These are phyloP conservation scores for Anastrepha ludens DNA, from an alignment of 1,140 invertebrate genomes.

Conservation along the genomic window DNA sequence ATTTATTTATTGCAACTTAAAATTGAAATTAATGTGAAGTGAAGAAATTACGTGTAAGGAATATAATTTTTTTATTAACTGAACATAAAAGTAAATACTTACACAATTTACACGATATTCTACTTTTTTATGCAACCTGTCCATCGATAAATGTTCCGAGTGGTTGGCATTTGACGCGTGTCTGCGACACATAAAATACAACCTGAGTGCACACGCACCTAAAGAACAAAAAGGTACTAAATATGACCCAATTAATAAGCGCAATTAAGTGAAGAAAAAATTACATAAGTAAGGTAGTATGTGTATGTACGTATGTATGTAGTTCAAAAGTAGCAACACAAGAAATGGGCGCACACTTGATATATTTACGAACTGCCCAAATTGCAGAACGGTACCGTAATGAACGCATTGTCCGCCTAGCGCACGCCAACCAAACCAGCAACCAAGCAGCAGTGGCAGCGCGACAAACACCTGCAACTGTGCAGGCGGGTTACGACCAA, in stretches of 20 bases:
- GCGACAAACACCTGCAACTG: slow-evolving; percentile 30
- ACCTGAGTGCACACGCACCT: background rate
- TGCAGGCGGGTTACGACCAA: slow-evolving; percentile 2
- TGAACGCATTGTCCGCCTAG: slow-evolving; percentile 31
- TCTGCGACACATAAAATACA: slow-evolving; percentile 28
- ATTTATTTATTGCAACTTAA: slow-evolving; percentile 1
- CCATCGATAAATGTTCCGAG: background rate
- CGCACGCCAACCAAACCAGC: background rate
- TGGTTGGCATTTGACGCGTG: slow-evolving; percentile 43
- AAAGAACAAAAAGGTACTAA: slow-evolving; percentile 39
- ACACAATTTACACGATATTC: slow-evolving; percentile 11
- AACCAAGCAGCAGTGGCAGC: background rate
- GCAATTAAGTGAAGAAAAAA: slow-evolving; percentile 29
- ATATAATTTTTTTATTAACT: slow-evolving; percentile 30
- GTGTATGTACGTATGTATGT: background rate
- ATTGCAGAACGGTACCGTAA: slow-evolving; percentile 39
- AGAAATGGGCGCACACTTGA: slow-evolving; percentile 24
- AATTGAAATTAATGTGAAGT: background rate
- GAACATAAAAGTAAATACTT: slow-evolving; percentile 16
- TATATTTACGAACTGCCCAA: slow-evolving; percentile 34
- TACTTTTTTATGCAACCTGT: background rate
- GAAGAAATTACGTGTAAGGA: background rate
- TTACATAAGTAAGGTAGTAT: background rate
- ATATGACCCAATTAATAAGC: slow-evolving; percentile 54
- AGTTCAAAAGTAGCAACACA: background rate